Percentiles rank a stretch among this genome's conserved stretches.
Conservation (phyloP, 2,113 vertebrate genomes). For the Barnardius zonarius region DNA sequence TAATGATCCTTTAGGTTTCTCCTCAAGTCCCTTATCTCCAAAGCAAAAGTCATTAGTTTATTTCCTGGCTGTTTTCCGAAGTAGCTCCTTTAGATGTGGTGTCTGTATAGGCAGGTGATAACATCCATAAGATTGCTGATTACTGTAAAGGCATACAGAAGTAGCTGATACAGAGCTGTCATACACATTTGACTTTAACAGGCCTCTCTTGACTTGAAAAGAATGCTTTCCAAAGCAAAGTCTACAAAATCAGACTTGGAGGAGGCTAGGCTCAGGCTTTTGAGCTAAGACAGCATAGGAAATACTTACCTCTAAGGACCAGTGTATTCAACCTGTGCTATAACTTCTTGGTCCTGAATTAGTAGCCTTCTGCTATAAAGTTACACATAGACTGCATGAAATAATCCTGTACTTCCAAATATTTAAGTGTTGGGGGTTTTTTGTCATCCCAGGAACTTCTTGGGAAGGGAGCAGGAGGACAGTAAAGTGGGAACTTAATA, state of each 20-base stretch:
- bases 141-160: background rate
- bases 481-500: background rate
- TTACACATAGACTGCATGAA: background rate
- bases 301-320: background rate
- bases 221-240: background rate
- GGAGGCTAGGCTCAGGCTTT: background rate
- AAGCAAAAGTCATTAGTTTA: background rate
- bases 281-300: background rate
- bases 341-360: background rate
- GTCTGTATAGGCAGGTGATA: background rate
- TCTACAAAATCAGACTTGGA: background rate
- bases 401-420: background rate
- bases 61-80: constrained; percentile 1
- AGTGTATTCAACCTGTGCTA: accelerated
- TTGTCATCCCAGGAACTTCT: background rate
- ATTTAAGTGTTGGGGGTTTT: background rate
- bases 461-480: background rate
- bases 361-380: background rate
- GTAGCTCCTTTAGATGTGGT: background rate
- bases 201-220: background rate
- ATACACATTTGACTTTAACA: background rate
- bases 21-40: background rate
- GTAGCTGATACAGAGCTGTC: background rate
- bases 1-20: background rate
- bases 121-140: background rate